A percentile compares a stretch with the other conserved stretches of the same genome.
phyloP scores from a whole-genome alignment of 1,140 invertebrate species.

The Diorhabda elongata region DNA sequence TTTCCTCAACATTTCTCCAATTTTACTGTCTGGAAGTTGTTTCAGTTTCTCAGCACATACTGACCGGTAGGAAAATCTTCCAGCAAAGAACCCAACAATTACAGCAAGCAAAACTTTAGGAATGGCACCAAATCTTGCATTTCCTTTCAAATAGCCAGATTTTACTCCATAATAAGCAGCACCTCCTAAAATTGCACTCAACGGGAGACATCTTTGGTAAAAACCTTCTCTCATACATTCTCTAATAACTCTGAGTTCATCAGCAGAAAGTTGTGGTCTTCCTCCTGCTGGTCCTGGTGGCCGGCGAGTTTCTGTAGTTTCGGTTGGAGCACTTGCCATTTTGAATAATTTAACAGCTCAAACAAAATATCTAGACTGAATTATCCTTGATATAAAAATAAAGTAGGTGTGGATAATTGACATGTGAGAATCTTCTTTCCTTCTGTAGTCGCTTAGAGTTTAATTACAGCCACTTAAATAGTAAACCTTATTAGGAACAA shows the following conservation, averaged over 20 bases:
- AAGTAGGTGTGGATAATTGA: no score
- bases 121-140: constrained; percentile 58
- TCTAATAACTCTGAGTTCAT: constrained; percentile 61
- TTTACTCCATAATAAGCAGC: constrained; percentile 60
- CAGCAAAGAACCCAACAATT: constrained; percentile 64
- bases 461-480: no score
- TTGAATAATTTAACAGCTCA: no score
- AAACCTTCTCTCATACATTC: constrained; percentile 72
- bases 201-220: constrained; percentile 62
- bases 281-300: no score
- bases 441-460: no score
- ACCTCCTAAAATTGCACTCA: constrained; percentile 57
- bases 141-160: constrained; percentile 54
- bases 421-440: no score
- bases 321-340: no score
- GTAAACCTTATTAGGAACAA: no score
- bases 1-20: constrained; percentile 57
- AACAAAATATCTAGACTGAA: no score
- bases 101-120: constrained; percentile 57
- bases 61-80: constrained; percentile 70
- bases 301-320: no score
- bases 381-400: no score
- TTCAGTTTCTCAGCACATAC: constrained; percentile 72
- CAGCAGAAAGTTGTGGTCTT: constrained; percentile 38
- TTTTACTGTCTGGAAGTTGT: constrained; percentile 59